Evolutionary conservation across 2,888 invertebrate genomes (phyloP).

Genomic region (Epicampocera succincta): DNA sequence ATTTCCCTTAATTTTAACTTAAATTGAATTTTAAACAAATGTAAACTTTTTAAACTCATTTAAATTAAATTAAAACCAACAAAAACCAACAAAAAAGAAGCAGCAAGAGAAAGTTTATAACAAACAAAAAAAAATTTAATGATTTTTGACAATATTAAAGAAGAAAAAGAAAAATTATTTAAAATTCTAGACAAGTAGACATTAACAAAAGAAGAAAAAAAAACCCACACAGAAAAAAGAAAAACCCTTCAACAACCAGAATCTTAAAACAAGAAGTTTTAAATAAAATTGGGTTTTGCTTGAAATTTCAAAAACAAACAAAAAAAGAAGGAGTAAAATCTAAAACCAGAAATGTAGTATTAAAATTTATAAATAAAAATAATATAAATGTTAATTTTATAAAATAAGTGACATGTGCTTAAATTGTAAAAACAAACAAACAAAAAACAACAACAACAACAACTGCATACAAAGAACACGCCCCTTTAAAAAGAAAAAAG

Average conservation of each 20-base stretch:
- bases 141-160: slow-evolving; percentile 61
- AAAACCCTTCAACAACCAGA: slow-evolving; percentile 52
- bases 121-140: slow-evolving; percentile 32
- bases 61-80: background rate
- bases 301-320: slow-evolving; percentile 45
- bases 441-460: slow-evolving; percentile 43
- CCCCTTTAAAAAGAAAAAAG: slow-evolving; percentile 16
- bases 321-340: slow-evolving; percentile 53
- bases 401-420: slow-evolving; percentile 64
- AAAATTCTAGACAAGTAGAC: slow-evolving; percentile 64
- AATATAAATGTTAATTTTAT: slow-evolving; percentile 69
- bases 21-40: background rate
- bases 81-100: slow-evolving; percentile 23
- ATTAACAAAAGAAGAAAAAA: slow-evolving; percentile 59
- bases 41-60: slow-evolving; percentile 16
- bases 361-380: slow-evolving; percentile 42
- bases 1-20: slow-evolving; percentile 25
- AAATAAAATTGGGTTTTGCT: slow-evolving; percentile 64
- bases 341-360: slow-evolving; percentile 70
- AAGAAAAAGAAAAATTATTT: slow-evolving; percentile 52
- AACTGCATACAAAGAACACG: slow-evolving; percentile 38
- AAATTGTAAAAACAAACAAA: slow-evolving; percentile 46
- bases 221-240: too few species aligned
- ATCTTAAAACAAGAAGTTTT: slow-evolving; percentile 33
- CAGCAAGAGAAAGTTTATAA: slow-evolving; percentile 53